Evolutionary conservation across 2,888 invertebrate species (phyloP).

Genomic region (Melangyna quadrimaculata): DNA sequence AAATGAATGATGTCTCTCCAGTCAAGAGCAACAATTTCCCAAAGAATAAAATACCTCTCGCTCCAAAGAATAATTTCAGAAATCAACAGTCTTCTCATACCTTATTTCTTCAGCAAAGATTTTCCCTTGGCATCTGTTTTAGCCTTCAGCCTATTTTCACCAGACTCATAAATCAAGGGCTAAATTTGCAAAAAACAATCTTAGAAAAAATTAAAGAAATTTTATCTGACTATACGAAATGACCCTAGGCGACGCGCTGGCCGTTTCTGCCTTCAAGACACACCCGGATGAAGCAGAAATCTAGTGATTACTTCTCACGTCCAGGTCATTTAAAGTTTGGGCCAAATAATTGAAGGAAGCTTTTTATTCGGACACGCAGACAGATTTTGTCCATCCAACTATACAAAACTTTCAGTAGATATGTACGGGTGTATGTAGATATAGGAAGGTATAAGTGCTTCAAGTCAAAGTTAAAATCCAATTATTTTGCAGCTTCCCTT

Average conservation of each 20-base stretch:
- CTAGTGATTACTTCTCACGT: neutral
- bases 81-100: neutral
- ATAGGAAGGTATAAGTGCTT: no score
- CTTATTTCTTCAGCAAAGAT: neutral
- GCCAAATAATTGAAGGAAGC: neutral
- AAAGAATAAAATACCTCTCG: neutral
- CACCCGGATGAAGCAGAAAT: neutral
- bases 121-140: neutral
- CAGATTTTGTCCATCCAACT: neutral
- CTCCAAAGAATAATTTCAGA: neutral
- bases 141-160: neutral
- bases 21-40: neutral
- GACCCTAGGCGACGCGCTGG: neutral
- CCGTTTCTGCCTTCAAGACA: neutral
- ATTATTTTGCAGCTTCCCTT: neutral
- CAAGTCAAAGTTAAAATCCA: neutral
- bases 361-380: neutral
- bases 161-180: neutral
- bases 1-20: neutral
- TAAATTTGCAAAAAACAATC: neutral
- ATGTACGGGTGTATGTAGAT: no score
- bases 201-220: neutral
- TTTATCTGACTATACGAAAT: neutral
- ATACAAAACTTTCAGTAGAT: neutral
- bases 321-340: neutral